Conservation (phyloP, 2,888 invertebrate species). For the Branchellion lobata region DNA sequence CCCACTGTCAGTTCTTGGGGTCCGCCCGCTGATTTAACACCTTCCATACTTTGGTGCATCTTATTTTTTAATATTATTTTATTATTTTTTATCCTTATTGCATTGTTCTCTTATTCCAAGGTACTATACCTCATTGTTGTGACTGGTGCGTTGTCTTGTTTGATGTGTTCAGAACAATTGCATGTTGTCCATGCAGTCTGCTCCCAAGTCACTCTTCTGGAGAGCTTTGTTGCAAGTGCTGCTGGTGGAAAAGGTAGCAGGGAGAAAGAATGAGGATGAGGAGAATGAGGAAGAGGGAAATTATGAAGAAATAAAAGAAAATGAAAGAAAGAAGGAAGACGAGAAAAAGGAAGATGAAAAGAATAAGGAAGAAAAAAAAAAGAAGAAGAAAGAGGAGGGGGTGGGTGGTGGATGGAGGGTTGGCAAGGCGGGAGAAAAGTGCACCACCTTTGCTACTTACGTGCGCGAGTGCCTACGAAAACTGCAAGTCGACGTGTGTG, state of each 20-base stretch:
- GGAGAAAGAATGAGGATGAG: constrained; percentile 52
- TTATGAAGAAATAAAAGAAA: background rate
- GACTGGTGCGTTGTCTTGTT: no score
- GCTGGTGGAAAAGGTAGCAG: constrained; percentile 63
- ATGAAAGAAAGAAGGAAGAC: background rate
- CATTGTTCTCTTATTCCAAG: no score
- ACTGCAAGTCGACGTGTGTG: constrained; percentile 57
- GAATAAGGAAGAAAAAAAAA: background rate
- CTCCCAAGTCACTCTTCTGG: constrained; percentile 72
- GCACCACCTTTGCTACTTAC: constrained; percentile 72
- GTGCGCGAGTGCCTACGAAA: constrained; percentile 70
- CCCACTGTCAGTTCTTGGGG: no score
- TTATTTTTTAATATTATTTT: no score
- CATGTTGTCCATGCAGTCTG: constrained; percentile 58
- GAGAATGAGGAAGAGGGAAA: background rate
- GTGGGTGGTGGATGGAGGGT: constrained; percentile 54
- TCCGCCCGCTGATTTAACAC: no score
- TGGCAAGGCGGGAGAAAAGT: constrained; percentile 67
- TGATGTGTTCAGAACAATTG: no score
- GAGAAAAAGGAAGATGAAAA: background rate
- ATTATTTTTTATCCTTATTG: no score
- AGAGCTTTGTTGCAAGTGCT: constrained; percentile 72
- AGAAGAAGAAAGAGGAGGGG: no score
- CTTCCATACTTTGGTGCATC: no score
- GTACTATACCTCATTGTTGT: no score